These are phyloP conservation scores for Aspidiotus destructor DNA, from an alignment of 2,888 invertebrate species.

Conservation along the genomic window DNA sequence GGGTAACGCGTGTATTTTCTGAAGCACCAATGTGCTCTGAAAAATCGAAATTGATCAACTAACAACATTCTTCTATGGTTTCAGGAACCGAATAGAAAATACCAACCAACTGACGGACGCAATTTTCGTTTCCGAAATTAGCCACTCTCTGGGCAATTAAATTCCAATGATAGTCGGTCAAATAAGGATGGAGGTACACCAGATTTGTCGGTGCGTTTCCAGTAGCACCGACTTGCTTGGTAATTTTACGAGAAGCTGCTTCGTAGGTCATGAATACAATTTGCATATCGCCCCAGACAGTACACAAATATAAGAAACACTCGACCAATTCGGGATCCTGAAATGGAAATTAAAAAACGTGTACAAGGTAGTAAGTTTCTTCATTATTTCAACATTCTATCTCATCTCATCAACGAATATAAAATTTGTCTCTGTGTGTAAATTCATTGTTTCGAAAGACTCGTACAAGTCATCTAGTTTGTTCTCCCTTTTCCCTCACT, in stretches of 20 bases:
- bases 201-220: constrained; percentile 21
- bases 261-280: constrained; percentile 24
- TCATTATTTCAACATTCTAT: neutral
- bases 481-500: too few species aligned
- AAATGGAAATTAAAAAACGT: neutral
- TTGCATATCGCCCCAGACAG: constrained; percentile 30
- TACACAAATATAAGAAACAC: constrained; percentile 21
- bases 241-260: constrained; percentile 15
- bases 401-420: neutral
- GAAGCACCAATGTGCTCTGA: constrained; percentile 23
- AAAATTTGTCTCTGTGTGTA: neutral
- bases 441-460: too few species aligned
- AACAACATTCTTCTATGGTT: neutral
- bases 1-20: constrained; percentile 29
- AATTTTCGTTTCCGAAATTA: constrained; percentile 28
- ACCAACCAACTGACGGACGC: constrained; percentile 17
- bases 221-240: constrained; percentile 17
- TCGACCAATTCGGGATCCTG: constrained; percentile 21
- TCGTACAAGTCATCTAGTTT: too few species aligned
- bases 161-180: constrained; percentile 29
- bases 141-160: constrained; percentile 28
- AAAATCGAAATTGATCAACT: neutral
- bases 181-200: constrained; percentile 27
- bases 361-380: neutral
- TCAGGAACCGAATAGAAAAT: neutral